Percentiles rank a stretch among this genome's conserved stretches.
These are phyloP conservation scores for Pomacea canaliculata DNA, from an alignment of 2,888 invertebrate genomes.

Conservation along the genomic window DNA sequence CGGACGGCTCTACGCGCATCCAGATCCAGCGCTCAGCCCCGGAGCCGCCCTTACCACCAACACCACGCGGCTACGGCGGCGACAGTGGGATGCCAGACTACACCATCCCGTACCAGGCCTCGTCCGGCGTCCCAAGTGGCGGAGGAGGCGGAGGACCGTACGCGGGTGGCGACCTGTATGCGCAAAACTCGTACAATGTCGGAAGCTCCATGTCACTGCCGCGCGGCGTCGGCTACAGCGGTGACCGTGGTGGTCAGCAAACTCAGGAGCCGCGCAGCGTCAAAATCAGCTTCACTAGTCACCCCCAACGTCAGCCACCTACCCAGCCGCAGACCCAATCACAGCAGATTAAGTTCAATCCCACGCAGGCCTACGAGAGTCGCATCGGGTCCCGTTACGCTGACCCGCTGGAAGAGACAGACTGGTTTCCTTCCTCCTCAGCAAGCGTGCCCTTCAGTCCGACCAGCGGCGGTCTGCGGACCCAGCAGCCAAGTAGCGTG, in stretches of 20 bases:
- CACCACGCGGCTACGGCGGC: slow-evolving; percentile 30
- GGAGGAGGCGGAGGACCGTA: neutral
- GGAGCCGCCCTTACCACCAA: slow-evolving; percentile 19
- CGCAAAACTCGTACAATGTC: slow-evolving; percentile 16
- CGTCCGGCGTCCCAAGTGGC: neutral
- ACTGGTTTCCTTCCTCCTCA: neutral
- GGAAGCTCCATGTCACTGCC: slow-evolving; percentile 31
- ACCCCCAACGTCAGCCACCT: neutral
- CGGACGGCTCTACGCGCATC: slow-evolving; percentile 27
- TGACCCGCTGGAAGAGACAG: slow-evolving; percentile 16
- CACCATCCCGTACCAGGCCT: slow-evolving; percentile 32
- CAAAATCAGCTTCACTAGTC: slow-evolving; percentile 17
- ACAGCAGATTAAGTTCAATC: slow-evolving; percentile 18
- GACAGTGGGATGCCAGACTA: slow-evolving; percentile 29
- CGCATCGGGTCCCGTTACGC: slow-evolving; percentile 21
- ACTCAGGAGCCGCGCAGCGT: slow-evolving; percentile 12
- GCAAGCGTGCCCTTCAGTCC: slow-evolving; percentile 10
- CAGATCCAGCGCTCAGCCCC: slow-evolving; percentile 30
- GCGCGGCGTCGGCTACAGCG: slow-evolving; percentile 23
- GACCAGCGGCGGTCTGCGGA: neutral
- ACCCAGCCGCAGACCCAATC: neutral
- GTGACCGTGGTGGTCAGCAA: slow-evolving; percentile 4
- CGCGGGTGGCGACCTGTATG: slow-evolving; percentile 2
- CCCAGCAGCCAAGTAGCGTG: neutral
- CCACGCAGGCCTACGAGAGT: slow-evolving; percentile 27